Conservation (phyloP, 1,140 invertebrate species). For the Leguminivora glycinivorella region DNA sequence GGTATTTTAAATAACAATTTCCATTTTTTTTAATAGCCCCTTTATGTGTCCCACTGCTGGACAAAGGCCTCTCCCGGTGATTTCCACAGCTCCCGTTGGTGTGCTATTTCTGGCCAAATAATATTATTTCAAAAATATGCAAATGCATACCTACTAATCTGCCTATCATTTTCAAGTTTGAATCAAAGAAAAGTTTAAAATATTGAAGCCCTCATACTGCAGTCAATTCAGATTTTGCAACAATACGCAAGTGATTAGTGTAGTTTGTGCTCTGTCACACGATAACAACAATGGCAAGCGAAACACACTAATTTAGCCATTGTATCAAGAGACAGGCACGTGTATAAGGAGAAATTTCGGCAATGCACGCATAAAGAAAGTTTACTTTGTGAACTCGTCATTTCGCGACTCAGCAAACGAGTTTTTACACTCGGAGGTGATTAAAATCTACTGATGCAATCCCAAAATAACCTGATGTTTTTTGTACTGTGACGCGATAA, state of each 20-base stretch:
- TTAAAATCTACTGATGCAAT: constrained; percentile 32
- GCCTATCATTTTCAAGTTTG: neutral
- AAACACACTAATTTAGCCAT: constrained; percentile 53
- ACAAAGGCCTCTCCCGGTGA: no score
- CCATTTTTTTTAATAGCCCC: no score
- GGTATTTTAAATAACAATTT: neutral
- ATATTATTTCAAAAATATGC: no score
- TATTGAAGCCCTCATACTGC: neutral
- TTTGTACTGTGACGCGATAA: constrained; percentile 29
- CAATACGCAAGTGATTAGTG: constrained; percentile 32
- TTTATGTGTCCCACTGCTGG: no score
- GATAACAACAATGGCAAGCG: constrained; percentile 44
- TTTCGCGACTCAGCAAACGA: constrained; percentile 59
- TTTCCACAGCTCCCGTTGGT: no score
- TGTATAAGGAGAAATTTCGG: constrained; percentile 64
- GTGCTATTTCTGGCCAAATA: no score
- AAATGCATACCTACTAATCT: neutral
- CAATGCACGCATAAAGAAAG: constrained; percentile 71
- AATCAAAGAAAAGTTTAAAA: neutral
- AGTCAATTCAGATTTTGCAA: constrained; percentile 9
- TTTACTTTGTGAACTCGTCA: constrained; percentile 54
- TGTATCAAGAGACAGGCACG: constrained; percentile 44
- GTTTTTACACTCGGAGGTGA: constrained; percentile 45
- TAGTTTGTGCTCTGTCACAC: constrained; percentile 34
- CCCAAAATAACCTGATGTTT: constrained; percentile 24